Base-by-base conservation (phyloP, 2,888 invertebrate species). In the Gnatocerus cornutus region DNA sequence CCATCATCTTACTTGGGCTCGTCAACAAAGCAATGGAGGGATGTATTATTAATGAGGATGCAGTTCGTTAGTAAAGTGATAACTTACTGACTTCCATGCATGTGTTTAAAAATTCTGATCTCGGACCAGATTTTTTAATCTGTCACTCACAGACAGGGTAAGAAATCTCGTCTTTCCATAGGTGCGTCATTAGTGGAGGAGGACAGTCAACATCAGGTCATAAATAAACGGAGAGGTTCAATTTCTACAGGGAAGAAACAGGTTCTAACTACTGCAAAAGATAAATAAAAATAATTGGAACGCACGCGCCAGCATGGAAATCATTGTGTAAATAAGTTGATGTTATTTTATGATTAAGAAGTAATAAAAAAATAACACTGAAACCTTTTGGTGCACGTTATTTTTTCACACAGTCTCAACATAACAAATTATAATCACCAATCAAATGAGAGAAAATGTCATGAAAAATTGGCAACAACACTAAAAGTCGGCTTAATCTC, bases 231-330 rank as follows among this genome's bases (percentile, higher is more conserved):
- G 33, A 50, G 13, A 45, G 59, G 58, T 41, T 41, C 39, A 48
- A 48, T 56, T 67, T 70, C 71, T 74, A 71, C 72, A 61, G 67
- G 63, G 63, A 65, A 68, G 27, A 55, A 68, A 64, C 46, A 37
- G 66, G 73, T 72, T 68, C 76, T 79, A 81, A 78, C 77, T 78
- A 79, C 78, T 55, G 43, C 14, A 74, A 72, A 77, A 74, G 74
- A 55, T 43, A 55, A 67, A 66, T 65, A 73, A 9, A 21, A 46
- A 46, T 29, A 10, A 1, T 50, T n/a, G 27, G 76, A 75, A 81
- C 84, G 84, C 84, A 83, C 84, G 83, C 85, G 85, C 85, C 85
- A 85, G 85, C 85, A 85, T 85, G 85, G 85, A 85, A 85, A 85
- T 85, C 84, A 84, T 72, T 74, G 72, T 71, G 43, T 62, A 30